Evolutionary conservation across 2,888 invertebrate species (phyloP).

Genomic region (Villa cingulata): DNA sequence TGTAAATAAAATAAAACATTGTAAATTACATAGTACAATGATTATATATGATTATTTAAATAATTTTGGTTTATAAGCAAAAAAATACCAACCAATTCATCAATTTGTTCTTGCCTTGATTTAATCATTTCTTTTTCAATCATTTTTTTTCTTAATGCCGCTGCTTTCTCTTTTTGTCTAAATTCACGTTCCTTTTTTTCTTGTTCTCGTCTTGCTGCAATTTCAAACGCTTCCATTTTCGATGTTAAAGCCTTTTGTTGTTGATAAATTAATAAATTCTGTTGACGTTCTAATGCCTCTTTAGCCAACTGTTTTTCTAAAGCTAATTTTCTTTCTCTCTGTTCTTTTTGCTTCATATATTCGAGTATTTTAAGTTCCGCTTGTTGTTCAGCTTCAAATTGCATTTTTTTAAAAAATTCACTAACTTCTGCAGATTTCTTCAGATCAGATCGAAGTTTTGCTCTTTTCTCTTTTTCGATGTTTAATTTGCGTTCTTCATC

Average conservation of each 20-base stretch:
- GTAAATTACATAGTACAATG: no score
- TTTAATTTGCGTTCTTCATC: constrained; percentile 28
- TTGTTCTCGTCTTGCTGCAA: constrained; percentile 28
- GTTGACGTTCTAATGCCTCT: constrained; percentile 30
- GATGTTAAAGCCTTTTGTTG: constrained; percentile 28
- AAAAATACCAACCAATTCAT: constrained; percentile 20
- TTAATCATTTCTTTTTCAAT: constrained; percentile 26
- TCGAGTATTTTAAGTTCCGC: constrained; percentile 32
- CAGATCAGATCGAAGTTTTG: constrained; percentile 29
- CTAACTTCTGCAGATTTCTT: constrained; percentile 29
- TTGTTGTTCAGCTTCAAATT: constrained; percentile 30
- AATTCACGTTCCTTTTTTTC: constrained; percentile 35
- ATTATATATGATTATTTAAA: no score
- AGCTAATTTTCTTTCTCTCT: constrained; percentile 27
- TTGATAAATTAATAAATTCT: constrained; percentile 26
- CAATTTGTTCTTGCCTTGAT: constrained; percentile 27
- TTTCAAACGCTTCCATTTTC: constrained; percentile 26
- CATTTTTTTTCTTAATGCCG: constrained; percentile 25
- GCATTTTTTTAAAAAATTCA: constrained; percentile 28
- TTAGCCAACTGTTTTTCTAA: constrained; percentile 26
- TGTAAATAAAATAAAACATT: no score
- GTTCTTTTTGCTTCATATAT: constrained; percentile 30
- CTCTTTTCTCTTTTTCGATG: constrained; percentile 22
- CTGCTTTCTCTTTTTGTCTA: constrained; percentile 29
- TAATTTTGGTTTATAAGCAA: not conserved